Evolutionary conservation across 1,140 invertebrate species (phyloP), one percentile per base, ranked within the genome.

Genomic region (Zeugodacus cucurbitae): DNA sequence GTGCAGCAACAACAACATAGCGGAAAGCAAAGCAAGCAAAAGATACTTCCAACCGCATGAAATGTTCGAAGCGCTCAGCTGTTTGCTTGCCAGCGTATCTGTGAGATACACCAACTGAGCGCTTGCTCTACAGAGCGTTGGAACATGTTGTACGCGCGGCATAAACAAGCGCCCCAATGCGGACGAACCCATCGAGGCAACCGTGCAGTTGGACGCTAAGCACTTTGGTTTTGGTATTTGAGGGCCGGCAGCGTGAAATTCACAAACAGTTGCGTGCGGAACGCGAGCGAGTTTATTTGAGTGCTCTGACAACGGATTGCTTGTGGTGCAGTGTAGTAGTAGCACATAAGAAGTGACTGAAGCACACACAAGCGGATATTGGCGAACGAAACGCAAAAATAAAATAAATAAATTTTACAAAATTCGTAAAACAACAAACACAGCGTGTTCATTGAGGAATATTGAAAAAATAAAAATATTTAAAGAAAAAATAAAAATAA

Each of bases 201-300:
- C 29, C 70, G 37, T 6, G 7, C 70, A 5, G 7, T 74, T 4
- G 34, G 37, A 74, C 37, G 34, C 37, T 22, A 41, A 32, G 41
- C 67, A 37, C 32, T n/a, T 82, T 82, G 74, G 41, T 57, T 87
- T 67, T 74, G 86, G 88, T 89, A 89, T 89, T 89, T 89, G 78
- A 87, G 87, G 88, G 87, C 86, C 88, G 88, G 88, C 70, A 70
- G 58, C 70, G 37, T 86, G 74, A 89, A 78, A 87, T 87, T 89
- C 86, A 54, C 67, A 82, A 87, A 85, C 89, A 91, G 89, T 91
- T 90, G 89, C 90, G 90, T 91, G 89, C 90, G 90, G 90, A 89
- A 91, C 90, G 90, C 90, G 90, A 91, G 89, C 88, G 89, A 89
- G 87, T 89, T 87, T 90, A 89, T 34, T n/a, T n/a, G n/a, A 34